Evolutionary conservation across 2,113 vertebrate genomes (phyloP).

Genomic region (Benitochromis conjunctus): DNA sequence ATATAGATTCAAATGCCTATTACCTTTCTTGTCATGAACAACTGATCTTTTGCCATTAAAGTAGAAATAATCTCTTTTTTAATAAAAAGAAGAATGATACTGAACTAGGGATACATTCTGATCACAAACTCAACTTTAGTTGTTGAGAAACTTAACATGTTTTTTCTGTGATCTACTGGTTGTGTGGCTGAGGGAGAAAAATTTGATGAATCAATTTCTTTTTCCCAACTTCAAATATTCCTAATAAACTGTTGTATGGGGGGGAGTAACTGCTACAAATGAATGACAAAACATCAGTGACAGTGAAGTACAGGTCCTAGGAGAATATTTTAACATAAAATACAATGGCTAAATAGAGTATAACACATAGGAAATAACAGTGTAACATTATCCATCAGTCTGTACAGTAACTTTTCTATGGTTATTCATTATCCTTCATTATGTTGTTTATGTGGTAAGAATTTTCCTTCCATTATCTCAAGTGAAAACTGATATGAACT

Average conservation of each 20-base stretch:
- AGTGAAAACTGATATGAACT: no score
- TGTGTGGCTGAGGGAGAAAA: neutral
- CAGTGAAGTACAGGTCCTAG: no score
- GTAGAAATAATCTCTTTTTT: neutral
- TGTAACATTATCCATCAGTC: no score
- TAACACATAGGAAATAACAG: no score
- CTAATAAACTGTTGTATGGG: neutral
- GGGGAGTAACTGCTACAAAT: neutral
- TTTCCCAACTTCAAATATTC: constrained; percentile 17
- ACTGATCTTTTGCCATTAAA: neutral
- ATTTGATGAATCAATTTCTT: neutral
- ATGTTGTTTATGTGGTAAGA: no score
- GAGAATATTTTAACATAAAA: neutral
- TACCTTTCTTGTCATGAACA: neutral
- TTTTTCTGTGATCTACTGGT: neutral
- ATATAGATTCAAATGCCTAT: neutral
- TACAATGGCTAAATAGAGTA: neutral
- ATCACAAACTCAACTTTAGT: neutral
- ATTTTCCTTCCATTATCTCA: no score
- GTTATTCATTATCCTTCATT: no score
- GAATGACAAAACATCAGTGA: no score
- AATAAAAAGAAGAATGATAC: neutral
- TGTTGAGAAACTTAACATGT: neutral
- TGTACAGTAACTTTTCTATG: no score
- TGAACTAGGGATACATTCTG: neutral